Evolutionary conservation across 1,140 invertebrate species (phyloP).

Genomic region (Drosophila navojoa): DNA sequence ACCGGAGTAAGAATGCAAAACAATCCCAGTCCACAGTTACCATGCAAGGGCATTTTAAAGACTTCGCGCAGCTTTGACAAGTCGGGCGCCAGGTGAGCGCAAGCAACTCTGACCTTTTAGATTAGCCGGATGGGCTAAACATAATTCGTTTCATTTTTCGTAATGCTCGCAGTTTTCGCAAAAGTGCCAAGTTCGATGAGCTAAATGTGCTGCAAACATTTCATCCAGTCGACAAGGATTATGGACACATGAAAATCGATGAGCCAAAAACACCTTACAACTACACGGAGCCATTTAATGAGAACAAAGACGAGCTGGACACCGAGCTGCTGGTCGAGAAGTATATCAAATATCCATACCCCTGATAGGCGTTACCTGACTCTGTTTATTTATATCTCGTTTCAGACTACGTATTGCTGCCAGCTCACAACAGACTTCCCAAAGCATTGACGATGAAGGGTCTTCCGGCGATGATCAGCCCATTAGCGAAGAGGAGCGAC

Average conservation of each 20-base stretch:
- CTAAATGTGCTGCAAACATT: constrained; percentile 99
- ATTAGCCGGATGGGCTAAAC: constrained; percentile 52
- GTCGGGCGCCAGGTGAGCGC: constrained; percentile 83
- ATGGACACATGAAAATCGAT: constrained; percentile 99
- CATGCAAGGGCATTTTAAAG: constrained; percentile 96
- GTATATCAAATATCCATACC: constrained; percentile 57
- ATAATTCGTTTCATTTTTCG: background rate
- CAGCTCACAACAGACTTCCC: constrained; percentile 81
- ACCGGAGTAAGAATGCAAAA: constrained; percentile 70
- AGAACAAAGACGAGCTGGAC: constrained; percentile 90
- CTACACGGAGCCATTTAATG: constrained; percentile 89
- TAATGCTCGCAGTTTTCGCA: constrained; percentile 85
- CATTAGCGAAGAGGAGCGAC: constrained; percentile 86
- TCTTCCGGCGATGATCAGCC: constrained; percentile 87
- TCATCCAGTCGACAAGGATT: constrained; percentile 99
- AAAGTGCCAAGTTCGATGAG: constrained; percentile 98
- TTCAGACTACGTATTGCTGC: constrained; percentile 84
- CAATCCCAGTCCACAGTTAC: constrained; percentile 87
- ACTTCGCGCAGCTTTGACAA: constrained; percentile 94
- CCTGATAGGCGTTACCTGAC: background rate
- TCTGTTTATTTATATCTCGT: constrained; percentile 6
- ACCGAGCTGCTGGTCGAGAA: constrained; percentile 91
- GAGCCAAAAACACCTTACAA: constrained; percentile 99
- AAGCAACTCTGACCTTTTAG: constrained; percentile 43
- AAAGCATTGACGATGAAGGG: constrained; percentile 86